These are phyloP conservation scores for Scomber colias DNA, from an alignment of 2,113 vertebrate species.

Conservation along the genomic window DNA sequence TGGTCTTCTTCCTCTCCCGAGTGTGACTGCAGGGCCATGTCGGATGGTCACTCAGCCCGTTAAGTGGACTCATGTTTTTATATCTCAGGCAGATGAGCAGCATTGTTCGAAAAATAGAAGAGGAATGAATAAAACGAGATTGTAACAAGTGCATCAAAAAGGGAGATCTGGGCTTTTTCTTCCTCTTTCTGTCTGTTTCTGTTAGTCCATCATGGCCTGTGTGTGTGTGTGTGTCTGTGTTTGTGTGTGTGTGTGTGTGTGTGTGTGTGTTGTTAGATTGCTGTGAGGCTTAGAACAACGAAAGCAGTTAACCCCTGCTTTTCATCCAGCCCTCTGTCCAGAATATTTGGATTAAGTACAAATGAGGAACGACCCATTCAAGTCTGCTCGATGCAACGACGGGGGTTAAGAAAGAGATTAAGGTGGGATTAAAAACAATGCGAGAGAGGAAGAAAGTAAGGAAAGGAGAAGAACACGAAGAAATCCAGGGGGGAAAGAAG, in stretches of 20 bases:
- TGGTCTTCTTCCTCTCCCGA: slow-evolving; percentile 21
- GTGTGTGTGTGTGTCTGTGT: no score
- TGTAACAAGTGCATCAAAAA: slow-evolving; percentile 19
- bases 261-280: slow-evolving; percentile 17
- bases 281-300: slow-evolving; percentile 17
- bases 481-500: slow-evolving; percentile 1
- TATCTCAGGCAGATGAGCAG: slow-evolving; percentile 22
- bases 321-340: slow-evolving; percentile 57
- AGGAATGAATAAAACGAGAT: slow-evolving; percentile 6
- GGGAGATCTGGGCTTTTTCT: slow-evolving; percentile 7
- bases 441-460: slow-evolving; percentile 24
- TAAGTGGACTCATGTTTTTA: slow-evolving; percentile 60
- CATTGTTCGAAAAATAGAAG: slow-evolving; percentile 51
- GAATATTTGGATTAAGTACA: slow-evolving; percentile 79
- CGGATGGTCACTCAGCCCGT: slow-evolving; percentile 66
- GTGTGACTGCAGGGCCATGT: slow-evolving; percentile 78
- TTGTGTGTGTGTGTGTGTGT: neutral
- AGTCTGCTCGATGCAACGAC: slow-evolving; percentile 36
- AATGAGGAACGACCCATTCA: slow-evolving; percentile 70
- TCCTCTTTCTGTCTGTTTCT: slow-evolving; percentile 8
- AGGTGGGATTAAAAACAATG: slow-evolving; percentile 51
- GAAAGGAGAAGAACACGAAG: slow-evolving; percentile 16
- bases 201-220: neutral
- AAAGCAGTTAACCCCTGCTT: slow-evolving; percentile 70
- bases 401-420: slow-evolving; percentile 49